A percentile compares a stretch with the other conserved stretches of the same genome.
Conservation (phyloP, 2,888 invertebrate genomes). For the Conus canariensis region DNA sequence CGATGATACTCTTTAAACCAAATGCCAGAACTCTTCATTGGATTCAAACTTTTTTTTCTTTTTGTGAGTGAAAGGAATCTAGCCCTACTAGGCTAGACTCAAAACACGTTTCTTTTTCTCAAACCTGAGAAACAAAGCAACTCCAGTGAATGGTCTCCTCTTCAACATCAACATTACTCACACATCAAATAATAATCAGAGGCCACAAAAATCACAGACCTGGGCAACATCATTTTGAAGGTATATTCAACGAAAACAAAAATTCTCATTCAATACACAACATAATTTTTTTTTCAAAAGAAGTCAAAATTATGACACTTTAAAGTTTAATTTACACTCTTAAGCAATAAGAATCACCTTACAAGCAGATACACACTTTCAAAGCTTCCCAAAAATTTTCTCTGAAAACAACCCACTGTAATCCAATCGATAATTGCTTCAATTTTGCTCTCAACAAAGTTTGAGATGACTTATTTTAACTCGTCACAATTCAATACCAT, state of each 20-base stretch:
- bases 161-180: neutral
- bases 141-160: neutral
- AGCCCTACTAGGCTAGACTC: no score
- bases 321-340: neutral
- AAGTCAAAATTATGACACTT: neutral
- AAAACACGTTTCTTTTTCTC: no score
- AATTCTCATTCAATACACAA: neutral
- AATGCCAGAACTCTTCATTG: no score
- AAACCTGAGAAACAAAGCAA: neutral
- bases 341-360: neutral
- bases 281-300: neutral
- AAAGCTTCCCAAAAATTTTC: no score
- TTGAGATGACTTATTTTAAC: neutral
- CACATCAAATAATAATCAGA: neutral
- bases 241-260: neutral
- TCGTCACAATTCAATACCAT: neutral
- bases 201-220: neutral
- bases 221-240: neutral
- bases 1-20: no score
- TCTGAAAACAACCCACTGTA: no score
- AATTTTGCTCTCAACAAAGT: no score
- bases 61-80: no score
- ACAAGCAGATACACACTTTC: neutral
- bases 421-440: no score
- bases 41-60: neutral